A percentile compares a stretch with the other conserved stretches of the same genome.
Evolutionary conservation across 2,888 invertebrate genomes (phyloP).

Genomic region (Amblyteles armatorius): DNA sequence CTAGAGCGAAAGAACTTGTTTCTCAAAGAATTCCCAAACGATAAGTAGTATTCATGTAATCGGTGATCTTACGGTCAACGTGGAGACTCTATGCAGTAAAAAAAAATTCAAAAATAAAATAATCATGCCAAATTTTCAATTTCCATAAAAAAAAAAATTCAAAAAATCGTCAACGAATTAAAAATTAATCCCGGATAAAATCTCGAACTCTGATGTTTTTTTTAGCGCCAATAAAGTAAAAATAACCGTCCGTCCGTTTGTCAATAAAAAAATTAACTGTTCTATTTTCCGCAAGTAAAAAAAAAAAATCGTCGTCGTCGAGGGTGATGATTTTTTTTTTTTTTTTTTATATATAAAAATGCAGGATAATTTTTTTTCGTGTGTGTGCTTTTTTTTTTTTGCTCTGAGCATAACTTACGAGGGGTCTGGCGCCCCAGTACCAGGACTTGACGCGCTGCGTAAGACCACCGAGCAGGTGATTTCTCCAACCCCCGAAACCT

Average conservation of each 20-base stretch:
- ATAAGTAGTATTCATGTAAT: no score
- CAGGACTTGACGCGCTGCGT: slow-evolving; percentile 98
- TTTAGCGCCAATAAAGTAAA: not conserved
- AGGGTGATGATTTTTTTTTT: slow-evolving; percentile 26
- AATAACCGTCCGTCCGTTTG: no score
- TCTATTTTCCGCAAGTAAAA: no score
- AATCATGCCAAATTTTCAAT: slow-evolving; percentile 9
- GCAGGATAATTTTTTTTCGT: slow-evolving; percentile 29
- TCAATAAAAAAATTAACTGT: no score
- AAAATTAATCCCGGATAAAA: no score
- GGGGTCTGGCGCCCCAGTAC: slow-evolving; percentile 97
- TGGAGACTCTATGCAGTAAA: not conserved
- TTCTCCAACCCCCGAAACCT: slow-evolving; percentile 93
- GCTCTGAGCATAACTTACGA: slow-evolving; percentile 90
- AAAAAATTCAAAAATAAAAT: not conserved
- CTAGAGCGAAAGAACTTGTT: slow-evolving; percentile 72
- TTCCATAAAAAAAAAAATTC: not conserved
- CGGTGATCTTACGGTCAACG: no score
- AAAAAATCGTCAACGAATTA: slow-evolving; percentile 39
- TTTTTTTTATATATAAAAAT: slow-evolving; percentile 20
- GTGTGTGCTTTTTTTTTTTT: slow-evolving; percentile 6
- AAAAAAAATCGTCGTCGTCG: no score
- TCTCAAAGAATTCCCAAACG: not conserved
- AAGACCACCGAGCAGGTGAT: slow-evolving; percentile 96
- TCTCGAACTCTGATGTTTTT: not conserved